A percentile compares a stretch with the other conserved stretches of the same genome.
Conservation (phyloP, 2,888 invertebrate genomes). For the Xylocampa areola region DNA sequence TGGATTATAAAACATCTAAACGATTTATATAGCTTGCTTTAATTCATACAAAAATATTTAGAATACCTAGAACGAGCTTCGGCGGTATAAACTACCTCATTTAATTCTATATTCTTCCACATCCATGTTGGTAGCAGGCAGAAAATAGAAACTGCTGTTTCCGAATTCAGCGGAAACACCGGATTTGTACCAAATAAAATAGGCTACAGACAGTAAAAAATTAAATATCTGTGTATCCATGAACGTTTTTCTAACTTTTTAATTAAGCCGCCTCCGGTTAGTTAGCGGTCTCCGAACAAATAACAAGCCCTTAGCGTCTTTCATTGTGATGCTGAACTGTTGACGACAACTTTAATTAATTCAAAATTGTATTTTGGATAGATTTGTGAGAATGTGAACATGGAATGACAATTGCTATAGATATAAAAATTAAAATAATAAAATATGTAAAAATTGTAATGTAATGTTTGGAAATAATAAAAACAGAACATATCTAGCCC, state of each 20-base stretch:
- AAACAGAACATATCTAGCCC: too few species aligned
- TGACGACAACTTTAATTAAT: conserved; percentile 5
- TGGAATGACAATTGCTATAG: too few species aligned
- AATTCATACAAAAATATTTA: neutral
- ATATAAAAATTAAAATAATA: neutral
- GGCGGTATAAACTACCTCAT: neutral
- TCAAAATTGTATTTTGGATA: neutral
- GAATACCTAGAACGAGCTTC: too few species aligned
- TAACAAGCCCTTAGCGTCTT: conserved; percentile 45
- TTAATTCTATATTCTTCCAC: neutral
- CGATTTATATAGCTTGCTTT: too few species aligned
- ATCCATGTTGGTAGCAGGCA: neutral
- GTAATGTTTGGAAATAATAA: too few species aligned
- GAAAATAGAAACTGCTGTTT: conserved; percentile 38
- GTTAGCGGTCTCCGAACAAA: conserved; percentile 42
- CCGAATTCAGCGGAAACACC: conserved; percentile 32
- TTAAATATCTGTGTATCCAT: conserved; percentile 38
- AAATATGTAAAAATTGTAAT: too few species aligned
- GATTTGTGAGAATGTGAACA: neutral
- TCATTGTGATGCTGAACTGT: conserved; percentile 19
- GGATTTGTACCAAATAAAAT: conserved; percentile 31
- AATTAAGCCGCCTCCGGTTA: conserved; percentile 48
- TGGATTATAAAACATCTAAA: too few species aligned
- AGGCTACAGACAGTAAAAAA: conserved; percentile 14
- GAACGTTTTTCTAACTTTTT: conserved; percentile 53